Evolutionary conservation across 2,113 vertebrate species (phyloP), one percentile per base, ranked within the genome.

Genomic region (Psophia crepitans): DNA sequence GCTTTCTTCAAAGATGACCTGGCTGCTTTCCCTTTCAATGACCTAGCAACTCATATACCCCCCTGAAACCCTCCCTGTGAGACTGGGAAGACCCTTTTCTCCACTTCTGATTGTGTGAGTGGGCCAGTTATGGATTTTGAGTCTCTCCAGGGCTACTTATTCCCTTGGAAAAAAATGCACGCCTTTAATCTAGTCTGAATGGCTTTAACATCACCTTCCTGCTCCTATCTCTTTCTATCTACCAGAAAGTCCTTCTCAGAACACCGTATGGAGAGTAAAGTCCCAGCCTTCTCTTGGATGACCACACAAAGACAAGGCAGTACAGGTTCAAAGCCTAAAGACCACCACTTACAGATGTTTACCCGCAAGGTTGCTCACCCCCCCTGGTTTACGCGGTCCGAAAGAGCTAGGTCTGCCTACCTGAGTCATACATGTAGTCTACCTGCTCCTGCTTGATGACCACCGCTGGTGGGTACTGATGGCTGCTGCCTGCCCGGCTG

Each of bases 381-480:
- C 49, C 16, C 53, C 77, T 10, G 27, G 4, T 6, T 22, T 12
- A 2, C 0, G 1, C 2, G 4, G 16, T 3, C 51, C 32, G 32
- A 16, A 22, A 1, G 27, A 49, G 49, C 15, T 27, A 3, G 1
- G 2, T 32, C 9, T 60, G 39, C 93, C 98, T 97, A 99, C 99
- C 99, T 93, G 99, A 97, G 41, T 99, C 99, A 0, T 99, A 99
- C 95, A 98, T 21, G 90, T 98, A 99, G 98, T 99, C 99, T 43
- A 98, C 96, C 95, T 98, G 99, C 94, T 99, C 99, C 98, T 99
- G 99, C 97, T 99, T 99, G 84, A 99, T 98, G 98, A 99, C 97
- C 98, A 99, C 98, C 77, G 99, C 99, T 56, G 98, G 98, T 49
- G 99, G 98, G 97, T 98, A 98, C 95, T 97, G 98, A 79, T 95